Conservation (phyloP, 2,888 invertebrate genomes). For the Eristalinus sepulchralis region DNA sequence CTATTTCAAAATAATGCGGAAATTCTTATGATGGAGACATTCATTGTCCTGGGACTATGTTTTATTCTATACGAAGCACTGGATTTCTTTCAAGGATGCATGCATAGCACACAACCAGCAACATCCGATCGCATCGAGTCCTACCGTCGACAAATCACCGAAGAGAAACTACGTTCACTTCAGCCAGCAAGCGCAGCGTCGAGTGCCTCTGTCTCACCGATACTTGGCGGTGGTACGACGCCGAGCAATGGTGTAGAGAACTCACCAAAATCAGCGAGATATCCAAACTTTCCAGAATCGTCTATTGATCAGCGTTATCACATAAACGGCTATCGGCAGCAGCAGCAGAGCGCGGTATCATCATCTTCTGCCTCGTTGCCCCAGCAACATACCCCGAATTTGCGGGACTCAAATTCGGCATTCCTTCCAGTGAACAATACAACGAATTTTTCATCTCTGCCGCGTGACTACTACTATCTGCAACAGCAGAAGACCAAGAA, state of each 20-base stretch:
- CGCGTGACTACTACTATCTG: constrained; percentile 79
- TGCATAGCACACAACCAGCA: constrained; percentile 78
- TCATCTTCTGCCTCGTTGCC: constrained; percentile 71
- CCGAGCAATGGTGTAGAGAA: constrained; percentile 74
- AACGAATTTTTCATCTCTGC: constrained; percentile 76
- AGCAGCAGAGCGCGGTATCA: constrained; percentile 63
- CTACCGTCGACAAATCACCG: constrained; percentile 79
- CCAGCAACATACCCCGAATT: constrained; percentile 48
- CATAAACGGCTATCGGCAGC: constrained; percentile 40
- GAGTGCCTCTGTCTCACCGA: constrained; percentile 80
- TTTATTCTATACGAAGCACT: constrained; percentile 86
- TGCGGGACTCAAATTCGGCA: constrained; percentile 70
- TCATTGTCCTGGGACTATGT: constrained; percentile 85
- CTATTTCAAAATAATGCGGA: constrained; percentile 68
- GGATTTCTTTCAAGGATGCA: constrained; percentile 84
- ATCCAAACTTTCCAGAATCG: constrained; percentile 57
- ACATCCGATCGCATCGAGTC: constrained; percentile 80
- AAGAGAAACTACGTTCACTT: constrained; percentile 72
- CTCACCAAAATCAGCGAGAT: constrained; percentile 75
- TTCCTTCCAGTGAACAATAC: constrained; percentile 51
- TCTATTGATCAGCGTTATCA: constrained; percentile 49
- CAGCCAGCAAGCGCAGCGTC: constrained; percentile 74
- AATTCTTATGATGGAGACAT: constrained; percentile 84
- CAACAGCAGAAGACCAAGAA: constrained; percentile 79
- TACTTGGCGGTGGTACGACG: constrained; percentile 73